Conservation (phyloP, 1,140 invertebrate species). For the Drosophila baimaii region DNA sequence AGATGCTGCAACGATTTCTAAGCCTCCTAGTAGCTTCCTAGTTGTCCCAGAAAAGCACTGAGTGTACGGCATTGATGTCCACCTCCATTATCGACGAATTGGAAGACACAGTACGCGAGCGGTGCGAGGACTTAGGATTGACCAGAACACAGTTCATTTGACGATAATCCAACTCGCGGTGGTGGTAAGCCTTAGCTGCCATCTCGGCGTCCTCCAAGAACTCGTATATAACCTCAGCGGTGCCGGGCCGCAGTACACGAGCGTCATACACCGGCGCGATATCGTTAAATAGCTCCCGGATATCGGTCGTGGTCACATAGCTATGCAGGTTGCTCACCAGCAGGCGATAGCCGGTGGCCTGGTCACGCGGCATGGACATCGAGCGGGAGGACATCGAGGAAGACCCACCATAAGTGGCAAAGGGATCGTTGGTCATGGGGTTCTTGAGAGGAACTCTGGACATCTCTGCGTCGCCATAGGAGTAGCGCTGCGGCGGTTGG, state of each 20-base stretch:
- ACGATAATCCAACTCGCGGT: slow-evolving; percentile 93
- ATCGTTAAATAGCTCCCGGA: slow-evolving; percentile 96
- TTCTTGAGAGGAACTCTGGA: slow-evolving; percentile 16
- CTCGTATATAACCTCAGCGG: slow-evolving; percentile 95
- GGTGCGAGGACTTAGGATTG: slow-evolving; percentile 88
- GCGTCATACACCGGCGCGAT: slow-evolving; percentile 94
- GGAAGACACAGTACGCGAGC: slow-evolving; percentile 84
- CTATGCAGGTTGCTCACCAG: slow-evolving; percentile 94
- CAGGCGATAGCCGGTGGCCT: slow-evolving; percentile 88
- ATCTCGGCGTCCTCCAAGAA: slow-evolving; percentile 92
- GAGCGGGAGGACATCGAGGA: slow-evolving; percentile 7
- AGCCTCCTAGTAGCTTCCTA: slow-evolving; percentile 5
- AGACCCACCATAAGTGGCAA: slow-evolving; percentile 60
- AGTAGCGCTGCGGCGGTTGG: slow-evolving; percentile 25
- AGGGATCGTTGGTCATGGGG: slow-evolving; percentile 59
- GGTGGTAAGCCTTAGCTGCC: slow-evolving; percentile 96
- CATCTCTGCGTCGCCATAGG: slow-evolving; percentile 51
- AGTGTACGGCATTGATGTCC: slow-evolving; percentile 74
- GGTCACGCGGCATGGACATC: slow-evolving; percentile 69
- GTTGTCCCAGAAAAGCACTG: slow-evolving; percentile 71
- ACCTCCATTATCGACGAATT: slow-evolving; percentile 73
- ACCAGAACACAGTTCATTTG: slow-evolving; percentile 92
- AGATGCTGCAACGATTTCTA: slow-evolving; percentile 2
- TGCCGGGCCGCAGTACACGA: slow-evolving; percentile 92
- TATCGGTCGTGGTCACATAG: slow-evolving; percentile 94